Percentiles rank a stretch among this genome's conserved stretches.
Conservation (phyloP, 2,888 invertebrate species). For the Coecobrya sp. region DNA sequence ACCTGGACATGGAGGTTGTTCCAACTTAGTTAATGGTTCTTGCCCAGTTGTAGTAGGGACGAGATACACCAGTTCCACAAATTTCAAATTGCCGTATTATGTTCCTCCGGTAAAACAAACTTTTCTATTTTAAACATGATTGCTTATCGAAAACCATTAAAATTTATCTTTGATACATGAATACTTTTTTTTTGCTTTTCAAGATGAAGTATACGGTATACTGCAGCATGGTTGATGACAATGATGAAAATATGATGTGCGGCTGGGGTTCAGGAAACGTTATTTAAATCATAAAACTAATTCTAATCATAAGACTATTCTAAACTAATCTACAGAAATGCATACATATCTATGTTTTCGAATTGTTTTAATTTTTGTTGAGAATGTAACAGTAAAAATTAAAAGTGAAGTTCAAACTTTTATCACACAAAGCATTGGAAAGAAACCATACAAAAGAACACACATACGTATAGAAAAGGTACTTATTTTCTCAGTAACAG, state of each 20-base stretch:
- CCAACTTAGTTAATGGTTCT: slow-evolving; percentile 47
- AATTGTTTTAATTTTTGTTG: too few species aligned
- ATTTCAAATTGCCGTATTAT: slow-evolving; percentile 69
- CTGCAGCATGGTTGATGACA: slow-evolving; percentile 65
- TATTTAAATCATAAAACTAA: slow-evolving; percentile 3
- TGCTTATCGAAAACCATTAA: neutral
- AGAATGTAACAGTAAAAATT: too few species aligned
- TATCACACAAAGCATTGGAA: too few species aligned
- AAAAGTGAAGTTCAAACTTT: too few species aligned
- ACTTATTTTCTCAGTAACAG: too few species aligned
- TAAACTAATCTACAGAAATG: too few species aligned
- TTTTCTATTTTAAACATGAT: neutral
- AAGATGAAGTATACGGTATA: slow-evolving; percentile 66
- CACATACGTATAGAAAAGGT: too few species aligned
- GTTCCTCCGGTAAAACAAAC: slow-evolving; percentile 68
- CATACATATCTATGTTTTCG: too few species aligned
- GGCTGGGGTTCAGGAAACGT: slow-evolving; percentile 58
- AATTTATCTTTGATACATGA: neutral
- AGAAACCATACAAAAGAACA: too few species aligned
- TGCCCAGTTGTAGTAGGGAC: slow-evolving; percentile 60
- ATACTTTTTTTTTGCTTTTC: slow-evolving; percentile 28
- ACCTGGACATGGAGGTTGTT: slow-evolving; percentile 73
- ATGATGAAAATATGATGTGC: slow-evolving; percentile 69
- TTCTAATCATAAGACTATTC: too few species aligned
- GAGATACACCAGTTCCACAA: slow-evolving; percentile 54